Conservation (phyloP, 2,113 vertebrate genomes). For the Neolamprologus kungweensis region DNA sequence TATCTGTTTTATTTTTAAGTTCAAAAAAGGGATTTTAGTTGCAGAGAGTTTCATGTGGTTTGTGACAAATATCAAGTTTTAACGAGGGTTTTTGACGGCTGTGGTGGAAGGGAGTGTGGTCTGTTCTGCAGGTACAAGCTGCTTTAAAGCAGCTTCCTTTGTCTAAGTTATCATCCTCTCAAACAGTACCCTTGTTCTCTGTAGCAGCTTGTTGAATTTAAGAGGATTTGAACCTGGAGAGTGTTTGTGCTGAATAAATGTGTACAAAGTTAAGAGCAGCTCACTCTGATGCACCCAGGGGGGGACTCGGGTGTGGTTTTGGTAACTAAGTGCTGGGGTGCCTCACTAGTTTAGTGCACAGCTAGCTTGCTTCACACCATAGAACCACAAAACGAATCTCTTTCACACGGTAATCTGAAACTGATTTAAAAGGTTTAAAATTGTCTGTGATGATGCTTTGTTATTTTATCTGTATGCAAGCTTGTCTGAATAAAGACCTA, state of each 20-base stretch:
- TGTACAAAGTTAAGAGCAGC: background rate
- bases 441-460: background rate
- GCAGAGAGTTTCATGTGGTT: background rate
- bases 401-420: background rate
- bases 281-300: background rate
- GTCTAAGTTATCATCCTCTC: background rate
- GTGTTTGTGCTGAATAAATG: background rate
- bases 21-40: background rate
- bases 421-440: background rate
- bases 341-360: background rate
- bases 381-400: background rate
- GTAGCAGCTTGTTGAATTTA: background rate
- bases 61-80: background rate
- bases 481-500: slow-evolving; percentile 37
- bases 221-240: background rate
- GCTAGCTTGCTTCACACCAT: background rate
- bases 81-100: background rate
- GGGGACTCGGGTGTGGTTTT: slow-evolving; percentile 18
- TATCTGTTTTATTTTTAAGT: background rate
- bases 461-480: background rate
- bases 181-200: background rate
- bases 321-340: background rate
- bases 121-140: background rate
- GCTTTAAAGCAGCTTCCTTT: background rate
- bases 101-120: background rate